Evolutionary conservation across 2,888 invertebrate species (phyloP).

Genomic region (Nysson spinosus): DNA sequence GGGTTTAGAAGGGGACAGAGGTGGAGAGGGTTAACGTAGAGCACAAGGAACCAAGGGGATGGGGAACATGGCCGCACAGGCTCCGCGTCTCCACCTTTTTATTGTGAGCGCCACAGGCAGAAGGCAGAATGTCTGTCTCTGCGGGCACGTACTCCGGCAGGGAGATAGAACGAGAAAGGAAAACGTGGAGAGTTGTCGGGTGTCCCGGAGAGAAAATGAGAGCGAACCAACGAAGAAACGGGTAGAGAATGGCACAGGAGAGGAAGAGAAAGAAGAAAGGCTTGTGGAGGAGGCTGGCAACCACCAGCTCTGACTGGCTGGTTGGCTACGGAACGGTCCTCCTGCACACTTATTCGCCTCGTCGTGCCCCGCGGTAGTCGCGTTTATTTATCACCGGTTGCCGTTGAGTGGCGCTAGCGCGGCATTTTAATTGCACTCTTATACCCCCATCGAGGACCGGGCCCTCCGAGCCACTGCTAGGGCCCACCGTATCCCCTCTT

Average conservation of each 20-base stretch:
- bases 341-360: slow-evolving; percentile 70
- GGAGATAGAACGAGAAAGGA: slow-evolving; percentile 15
- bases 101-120: slow-evolving; percentile 75
- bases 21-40: slow-evolving; percentile 29
- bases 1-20: slow-evolving; percentile 30
- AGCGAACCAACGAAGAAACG: slow-evolving; percentile 3
- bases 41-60: slow-evolving; percentile 59
- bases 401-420: slow-evolving; percentile 77
- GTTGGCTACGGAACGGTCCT: slow-evolving; percentile 57
- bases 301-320: slow-evolving; percentile 56
- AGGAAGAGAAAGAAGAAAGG: slow-evolving; percentile 12
- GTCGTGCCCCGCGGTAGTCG: slow-evolving; percentile 65
- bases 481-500: slow-evolving; percentile 27
- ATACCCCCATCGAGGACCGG: slow-evolving; percentile 66
- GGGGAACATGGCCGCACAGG: slow-evolving; percentile 73
- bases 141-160: slow-evolving; percentile 10
- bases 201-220: slow-evolving; percentile 5
- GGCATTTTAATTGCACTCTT: slow-evolving; percentile 77
- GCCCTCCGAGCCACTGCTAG: slow-evolving; percentile 51
- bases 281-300: slow-evolving; percentile 54
- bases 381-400: slow-evolving; percentile 77
- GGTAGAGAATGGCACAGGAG: not conserved
- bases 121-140: slow-evolving; percentile 64
- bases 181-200: not conserved
- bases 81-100: slow-evolving; percentile 76